Percentiles rank a stretch among this genome's conserved stretches.
Conservation (phyloP, 2,888 invertebrate genomes). For the Andrena flavipes region DNA sequence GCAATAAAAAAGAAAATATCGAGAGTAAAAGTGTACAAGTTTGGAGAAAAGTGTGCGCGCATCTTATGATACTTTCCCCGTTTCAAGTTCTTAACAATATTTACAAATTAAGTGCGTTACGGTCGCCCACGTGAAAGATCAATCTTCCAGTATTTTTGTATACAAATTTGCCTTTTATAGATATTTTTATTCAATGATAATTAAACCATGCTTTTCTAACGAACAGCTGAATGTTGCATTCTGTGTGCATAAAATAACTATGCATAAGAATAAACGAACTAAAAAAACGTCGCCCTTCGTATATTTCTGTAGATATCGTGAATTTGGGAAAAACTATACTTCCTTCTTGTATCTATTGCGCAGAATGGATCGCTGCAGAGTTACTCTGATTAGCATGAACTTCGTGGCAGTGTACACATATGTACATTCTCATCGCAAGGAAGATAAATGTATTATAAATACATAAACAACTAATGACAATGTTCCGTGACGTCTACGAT, state of each 20-base stretch:
- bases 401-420: constrained; percentile 44
- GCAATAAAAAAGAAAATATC: constrained; percentile 31
- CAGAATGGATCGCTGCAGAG: constrained; percentile 21
- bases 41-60: constrained; percentile 56
- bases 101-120: constrained; percentile 59
- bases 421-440: constrained; percentile 35
- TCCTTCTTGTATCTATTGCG: constrained; percentile 24
- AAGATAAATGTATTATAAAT: constrained; percentile 39
- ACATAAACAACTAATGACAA: constrained; percentile 89
- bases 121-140: constrained; percentile 61
- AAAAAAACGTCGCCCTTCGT: constrained; percentile 9
- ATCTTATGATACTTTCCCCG: constrained; percentile 37
- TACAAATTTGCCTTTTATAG: constrained; percentile 47
- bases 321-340: constrained; percentile 50
- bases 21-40: constrained; percentile 26
- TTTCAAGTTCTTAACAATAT: constrained; percentile 61
- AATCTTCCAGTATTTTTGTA: constrained; percentile 60
- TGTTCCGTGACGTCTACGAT: constrained; percentile 98
- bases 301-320: constrained; percentile 44
- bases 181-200: constrained; percentile 42
- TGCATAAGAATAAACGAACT: constrained; percentile 50
- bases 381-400: constrained; percentile 32
- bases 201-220: constrained; percentile 33
- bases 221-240: constrained; percentile 26
- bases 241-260: constrained; percentile 51